These are phyloP conservation scores for Thaleichthys pacificus DNA, from an alignment of 2,797 vertebrate species.

Conservation along the genomic window DNA sequence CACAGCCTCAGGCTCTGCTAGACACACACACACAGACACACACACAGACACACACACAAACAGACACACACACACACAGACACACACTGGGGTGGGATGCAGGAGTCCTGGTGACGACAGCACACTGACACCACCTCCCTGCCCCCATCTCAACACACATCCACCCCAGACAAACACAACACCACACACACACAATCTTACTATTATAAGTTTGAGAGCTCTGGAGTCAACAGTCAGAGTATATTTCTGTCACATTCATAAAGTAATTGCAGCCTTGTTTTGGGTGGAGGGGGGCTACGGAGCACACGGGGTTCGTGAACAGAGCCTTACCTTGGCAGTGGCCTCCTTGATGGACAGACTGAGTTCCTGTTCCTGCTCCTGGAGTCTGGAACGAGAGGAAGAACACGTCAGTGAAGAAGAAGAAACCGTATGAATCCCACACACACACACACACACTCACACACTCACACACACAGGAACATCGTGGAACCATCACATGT, in stretches of 20 bases:
- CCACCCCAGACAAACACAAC: background rate
- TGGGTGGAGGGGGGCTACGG: background rate
- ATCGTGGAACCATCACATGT: too few relatives aligned
- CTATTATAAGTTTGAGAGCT: constrained; percentile 25
- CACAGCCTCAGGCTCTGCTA: constrained; percentile 11
- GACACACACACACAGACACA: background rate
- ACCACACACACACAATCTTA: constrained; percentile 6
- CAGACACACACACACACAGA: too few relatives aligned
- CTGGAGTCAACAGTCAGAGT: constrained; percentile 12
- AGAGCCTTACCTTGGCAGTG: constrained; percentile 82
- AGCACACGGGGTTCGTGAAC: too few relatives aligned
- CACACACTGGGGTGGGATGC: background rate
- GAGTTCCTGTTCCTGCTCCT: constrained; percentile 79
- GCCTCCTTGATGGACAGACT: constrained; percentile 82
- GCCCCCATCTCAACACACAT: background rate
- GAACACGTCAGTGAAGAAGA: background rate
- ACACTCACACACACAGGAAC: too few relatives aligned
- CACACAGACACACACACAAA: background rate
- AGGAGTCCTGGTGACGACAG: too few relatives aligned
- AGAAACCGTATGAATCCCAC: too few relatives aligned
- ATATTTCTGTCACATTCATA: constrained; percentile 25
- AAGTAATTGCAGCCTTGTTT: constrained; percentile 17
- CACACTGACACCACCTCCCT: background rate
- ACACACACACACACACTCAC: too few relatives aligned
- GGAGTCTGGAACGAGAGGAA: constrained; percentile 78